Evolutionary conservation across 2,888 invertebrate genomes (phyloP).

Genomic region (Heteromyza rotundicornis): DNA sequence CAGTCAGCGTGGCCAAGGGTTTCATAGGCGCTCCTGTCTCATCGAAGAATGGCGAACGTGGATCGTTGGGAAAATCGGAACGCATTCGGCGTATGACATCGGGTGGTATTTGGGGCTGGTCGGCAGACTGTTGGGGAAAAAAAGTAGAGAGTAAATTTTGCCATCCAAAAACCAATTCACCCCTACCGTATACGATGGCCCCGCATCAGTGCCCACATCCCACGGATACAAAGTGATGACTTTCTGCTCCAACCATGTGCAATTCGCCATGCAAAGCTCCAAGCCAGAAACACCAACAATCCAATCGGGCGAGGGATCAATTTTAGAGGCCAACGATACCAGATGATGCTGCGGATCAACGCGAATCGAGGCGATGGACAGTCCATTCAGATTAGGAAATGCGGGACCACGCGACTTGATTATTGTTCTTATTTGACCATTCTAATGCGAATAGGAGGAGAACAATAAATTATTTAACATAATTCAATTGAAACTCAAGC

Average conservation of each 20-base stretch:
- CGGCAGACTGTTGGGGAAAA: conserved; percentile 79
- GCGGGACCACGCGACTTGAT: conserved; percentile 93
- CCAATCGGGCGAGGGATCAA: conserved; percentile 98
- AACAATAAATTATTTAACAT: conserved; percentile 7
- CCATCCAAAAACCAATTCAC: background rate
- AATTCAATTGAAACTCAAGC: background rate
- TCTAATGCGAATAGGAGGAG: too few species aligned
- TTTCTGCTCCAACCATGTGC: conserved; percentile 85
- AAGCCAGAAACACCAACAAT: conserved; percentile 90
- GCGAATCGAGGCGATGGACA: conserved; percentile 83
- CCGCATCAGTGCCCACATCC: conserved; percentile 95
- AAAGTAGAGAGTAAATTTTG: background rate
- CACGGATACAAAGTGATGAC: conserved; percentile 89
- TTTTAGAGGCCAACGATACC: conserved; percentile 92
- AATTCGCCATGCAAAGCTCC: conserved; percentile 88
- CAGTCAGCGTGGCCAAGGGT: conserved; percentile 84
- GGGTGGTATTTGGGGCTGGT: conserved; percentile 83
- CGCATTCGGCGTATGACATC: conserved; percentile 86
- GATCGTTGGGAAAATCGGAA: conserved; percentile 83
- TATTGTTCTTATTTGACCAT: conserved; percentile 85
- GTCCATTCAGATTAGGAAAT: conserved; percentile 83
- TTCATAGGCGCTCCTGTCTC: conserved; percentile 77
- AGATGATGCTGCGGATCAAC: conserved; percentile 91
- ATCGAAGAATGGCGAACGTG: conserved; percentile 91
- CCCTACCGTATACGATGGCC: conserved; percentile 78